Evolutionary conservation across 1,140 invertebrate genomes (phyloP), one percentile per base, ranked within the genome.

Genomic region (Caerostris darwini): DNA sequence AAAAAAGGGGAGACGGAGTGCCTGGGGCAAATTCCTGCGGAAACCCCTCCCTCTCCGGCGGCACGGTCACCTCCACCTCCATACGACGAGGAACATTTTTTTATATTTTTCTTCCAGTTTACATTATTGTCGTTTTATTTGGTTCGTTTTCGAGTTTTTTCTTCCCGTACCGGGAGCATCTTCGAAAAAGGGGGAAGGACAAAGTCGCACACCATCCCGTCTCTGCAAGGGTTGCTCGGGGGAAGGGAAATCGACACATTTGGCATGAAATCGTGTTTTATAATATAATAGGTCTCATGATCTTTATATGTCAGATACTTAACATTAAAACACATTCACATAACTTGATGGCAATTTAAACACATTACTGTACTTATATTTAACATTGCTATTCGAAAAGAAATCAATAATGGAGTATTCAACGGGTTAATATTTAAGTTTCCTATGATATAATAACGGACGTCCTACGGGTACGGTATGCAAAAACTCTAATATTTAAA

Each of bases 211-310:
- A 87, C 14, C 34, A 87, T 90, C 19, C 1, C 34, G 10, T 5
- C 69, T 50, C 10, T 14, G 53, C 19, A 90, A 90, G 69, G 89
- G 89, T 90, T 90, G 71, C 89, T 57, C 19, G 14, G 14, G n/a
- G 19, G 12, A 34, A 19, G 5, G 7, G n/a, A 19, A 50, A 34
- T 19, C 71, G 71, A 77, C 71, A 77, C 34, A 50, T 50, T 77
- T 77, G 71, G 71, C 71, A 12, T 14, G 61, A 17, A 17, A 64
- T 10, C 12, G 61, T 64, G 8, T 14, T 64, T 64, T 64, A 64
- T 64, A n/a, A 34, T 8, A 34, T 17, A 64, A 64, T 34, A 34
- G 34, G 34, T 34, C 2, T 34, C 0, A 34, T 34, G 0, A 34
- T 34, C 34, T 34, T 34, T 34, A 34, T 34, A 34, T 34, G 2